Conservation (phyloP, 2,797 vertebrate species). For the Perdix hodgsoniae region DNA sequence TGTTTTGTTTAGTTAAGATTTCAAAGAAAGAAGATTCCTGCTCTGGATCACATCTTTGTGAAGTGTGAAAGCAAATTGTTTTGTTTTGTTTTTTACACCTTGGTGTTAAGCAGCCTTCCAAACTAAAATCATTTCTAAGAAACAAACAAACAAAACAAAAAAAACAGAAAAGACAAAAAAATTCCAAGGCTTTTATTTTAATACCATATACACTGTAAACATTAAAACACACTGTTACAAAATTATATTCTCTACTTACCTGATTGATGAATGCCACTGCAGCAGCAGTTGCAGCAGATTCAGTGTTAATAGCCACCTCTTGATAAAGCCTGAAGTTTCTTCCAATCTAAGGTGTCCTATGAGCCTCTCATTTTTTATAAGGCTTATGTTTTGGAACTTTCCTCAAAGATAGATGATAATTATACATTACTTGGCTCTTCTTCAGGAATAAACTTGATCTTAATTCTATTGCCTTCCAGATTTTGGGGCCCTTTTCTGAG, state of each 20-base stretch:
- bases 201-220: neutral
- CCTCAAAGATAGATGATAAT: no score
- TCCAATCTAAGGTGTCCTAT: no score
- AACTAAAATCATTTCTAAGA: neutral
- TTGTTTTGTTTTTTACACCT: neutral
- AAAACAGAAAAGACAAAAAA: neutral
- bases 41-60: neutral
- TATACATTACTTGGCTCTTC: no score
- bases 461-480: no score
- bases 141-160: neutral
- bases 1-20: conserved; percentile 21
- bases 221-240: neutral
- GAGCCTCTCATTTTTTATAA: no score
- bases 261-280: neutral
- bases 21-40: neutral
- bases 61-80: neutral
- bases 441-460: no score
- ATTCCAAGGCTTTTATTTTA: neutral
- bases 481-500: no score
- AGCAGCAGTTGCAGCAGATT: neutral
- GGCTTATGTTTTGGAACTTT: no score
- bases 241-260: neutral
- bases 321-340: no score
- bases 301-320: neutral
- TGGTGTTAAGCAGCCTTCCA: neutral